These are phyloP conservation scores for Catocala fraxini DNA, from an alignment of 2,888 invertebrate genomes.

Conservation along the genomic window DNA sequence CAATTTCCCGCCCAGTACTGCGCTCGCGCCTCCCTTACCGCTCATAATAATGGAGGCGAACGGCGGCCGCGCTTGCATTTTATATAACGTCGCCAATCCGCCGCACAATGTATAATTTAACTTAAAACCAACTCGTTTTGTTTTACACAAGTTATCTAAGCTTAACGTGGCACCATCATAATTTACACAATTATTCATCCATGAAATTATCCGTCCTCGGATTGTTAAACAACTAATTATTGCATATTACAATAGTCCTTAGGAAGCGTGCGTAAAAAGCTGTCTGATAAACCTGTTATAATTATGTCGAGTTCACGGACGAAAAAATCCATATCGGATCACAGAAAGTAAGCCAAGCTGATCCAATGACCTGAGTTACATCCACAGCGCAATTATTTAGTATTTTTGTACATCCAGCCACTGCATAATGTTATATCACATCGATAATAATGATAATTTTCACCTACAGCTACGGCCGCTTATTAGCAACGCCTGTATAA, in stretches of 20 bases:
- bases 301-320: constrained; percentile 32
- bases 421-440: constrained; percentile 14
- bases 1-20: constrained; percentile 62
- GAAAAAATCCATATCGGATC: constrained; percentile 45
- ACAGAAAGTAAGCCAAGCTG: constrained; percentile 38
- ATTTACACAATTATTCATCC: constrained; percentile 65
- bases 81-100: constrained; percentile 79
- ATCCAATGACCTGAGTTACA: constrained; percentile 25
- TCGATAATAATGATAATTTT: constrained; percentile 8
- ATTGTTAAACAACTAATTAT: constrained; percentile 47
- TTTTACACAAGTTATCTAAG: constrained; percentile 79
- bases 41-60: constrained; percentile 72
- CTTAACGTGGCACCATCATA: constrained; percentile 66
- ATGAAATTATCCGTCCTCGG: constrained; percentile 64
- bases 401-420: constrained; percentile 8
- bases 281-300: constrained; percentile 10
- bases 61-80: constrained; percentile 70
- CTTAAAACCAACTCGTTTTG: constrained; percentile 69
- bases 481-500: background rate
- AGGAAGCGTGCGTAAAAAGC: constrained; percentile 44
- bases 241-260: constrained; percentile 32
- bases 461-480: background rate
- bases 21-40: constrained; percentile 66
- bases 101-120: constrained; percentile 70
- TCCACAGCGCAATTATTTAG: constrained; percentile 11